These are phyloP conservation scores for Burhinus bistriatus DNA, from an alignment of 2,113 vertebrate species.

Conservation along the genomic window DNA sequence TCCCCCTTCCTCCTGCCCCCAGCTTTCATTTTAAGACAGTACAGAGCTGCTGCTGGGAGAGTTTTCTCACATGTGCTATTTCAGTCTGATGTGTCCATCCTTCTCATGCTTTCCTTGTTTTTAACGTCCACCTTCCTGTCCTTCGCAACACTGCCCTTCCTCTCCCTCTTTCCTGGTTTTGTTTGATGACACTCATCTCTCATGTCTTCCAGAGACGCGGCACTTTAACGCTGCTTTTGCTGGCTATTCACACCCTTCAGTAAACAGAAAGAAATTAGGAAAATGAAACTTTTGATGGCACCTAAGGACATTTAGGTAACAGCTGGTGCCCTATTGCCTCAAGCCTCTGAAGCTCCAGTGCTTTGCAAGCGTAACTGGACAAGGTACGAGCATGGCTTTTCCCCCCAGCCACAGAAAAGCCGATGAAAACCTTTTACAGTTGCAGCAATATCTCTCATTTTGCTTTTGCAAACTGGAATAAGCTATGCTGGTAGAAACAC, in stretches of 20 bases:
- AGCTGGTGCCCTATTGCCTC: fast-evolving
- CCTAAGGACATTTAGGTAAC: not conserved
- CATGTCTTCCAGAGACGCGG: not conserved
- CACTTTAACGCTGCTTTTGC: not conserved
- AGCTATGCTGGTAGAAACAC: not conserved
- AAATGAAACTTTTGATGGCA: not conserved
- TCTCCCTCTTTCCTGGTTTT: slow-evolving; percentile 51
- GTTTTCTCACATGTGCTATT: slow-evolving; percentile 27
- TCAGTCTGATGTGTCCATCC: not conserved
- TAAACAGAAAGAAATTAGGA: not conserved
- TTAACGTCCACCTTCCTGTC: slow-evolving; percentile 29
- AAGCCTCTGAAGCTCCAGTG: not conserved
- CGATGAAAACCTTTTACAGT: not conserved
- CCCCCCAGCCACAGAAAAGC: not conserved
- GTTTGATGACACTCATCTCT: not conserved
- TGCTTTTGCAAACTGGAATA: not conserved
- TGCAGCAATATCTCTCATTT: not conserved
- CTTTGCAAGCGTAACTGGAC: fast-evolving
- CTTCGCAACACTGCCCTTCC: slow-evolving; percentile 19
- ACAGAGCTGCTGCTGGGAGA: not conserved
- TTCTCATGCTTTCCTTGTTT: slow-evolving; percentile 25
- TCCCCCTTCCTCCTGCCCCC: not conserved
- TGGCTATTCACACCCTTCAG: not conserved
- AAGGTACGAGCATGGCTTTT: fast-evolving
- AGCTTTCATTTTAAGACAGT: not conserved